Evolutionary conservation across 2,797 vertebrate species (phyloP).

Genomic region (Eospalax fontanierii): DNA sequence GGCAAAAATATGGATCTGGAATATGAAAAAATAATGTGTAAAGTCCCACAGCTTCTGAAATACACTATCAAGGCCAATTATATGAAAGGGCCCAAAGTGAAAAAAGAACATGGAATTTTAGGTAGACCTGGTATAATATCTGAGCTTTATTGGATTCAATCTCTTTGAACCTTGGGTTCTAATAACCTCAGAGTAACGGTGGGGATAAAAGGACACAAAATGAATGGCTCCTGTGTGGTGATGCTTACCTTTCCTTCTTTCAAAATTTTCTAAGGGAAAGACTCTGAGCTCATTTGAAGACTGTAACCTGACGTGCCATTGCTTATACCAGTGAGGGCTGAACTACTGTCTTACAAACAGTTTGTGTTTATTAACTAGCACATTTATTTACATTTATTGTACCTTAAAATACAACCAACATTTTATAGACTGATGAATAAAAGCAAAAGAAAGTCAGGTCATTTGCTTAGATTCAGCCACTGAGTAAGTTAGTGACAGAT

Average conservation of each 20-base stretch:
- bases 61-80: neutral
- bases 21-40: neutral
- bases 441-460: slow-evolving; percentile 57
- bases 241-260: neutral
- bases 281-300: neutral
- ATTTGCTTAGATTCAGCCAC: slow-evolving; percentile 52
- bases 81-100: neutral
- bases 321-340: neutral
- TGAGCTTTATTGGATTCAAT: neutral
- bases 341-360: slow-evolving; percentile 38
- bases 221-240: neutral
- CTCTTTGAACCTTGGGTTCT: slow-evolving; percentile 17
- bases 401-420: slow-evolving; percentile 52
- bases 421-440: slow-evolving; percentile 57
- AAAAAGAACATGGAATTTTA: neutral
- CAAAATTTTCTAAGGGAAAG: neutral
- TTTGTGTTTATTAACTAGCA: slow-evolving; percentile 19
- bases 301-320: slow-evolving; percentile 23
- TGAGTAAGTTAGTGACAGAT: slow-evolving; percentile 55
- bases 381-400: slow-evolving; percentile 41
- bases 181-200: neutral
- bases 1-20: slow-evolving; percentile 29
- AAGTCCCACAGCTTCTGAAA: neutral
- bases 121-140: neutral
- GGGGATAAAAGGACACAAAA: neutral